phyloP scores from a whole-genome alignment of 1,140 invertebrate genomes.

The Drosophila kikkawai region DNA sequence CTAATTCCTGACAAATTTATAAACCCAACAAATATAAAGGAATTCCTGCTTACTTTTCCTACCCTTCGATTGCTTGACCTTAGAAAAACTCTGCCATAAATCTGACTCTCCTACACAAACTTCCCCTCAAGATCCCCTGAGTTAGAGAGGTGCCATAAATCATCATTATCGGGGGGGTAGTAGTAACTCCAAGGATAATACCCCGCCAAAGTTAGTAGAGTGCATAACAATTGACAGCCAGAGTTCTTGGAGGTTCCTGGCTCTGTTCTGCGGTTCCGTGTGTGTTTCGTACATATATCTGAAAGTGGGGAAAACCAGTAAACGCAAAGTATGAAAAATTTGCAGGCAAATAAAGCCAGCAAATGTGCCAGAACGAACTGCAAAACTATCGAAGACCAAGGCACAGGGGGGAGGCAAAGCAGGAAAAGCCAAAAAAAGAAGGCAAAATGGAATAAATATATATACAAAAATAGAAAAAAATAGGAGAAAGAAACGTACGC shows the following conservation, averaged over 20 bases:
- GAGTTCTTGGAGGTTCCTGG: conserved; percentile 30
- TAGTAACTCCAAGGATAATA: conserved; percentile 51
- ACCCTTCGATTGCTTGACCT: background rate
- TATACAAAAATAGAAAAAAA: conserved; percentile 17
- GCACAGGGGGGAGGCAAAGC: conserved; percentile 3
- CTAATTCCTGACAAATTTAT: background rate
- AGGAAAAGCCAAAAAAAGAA: conserved; percentile 44
- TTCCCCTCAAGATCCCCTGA: conserved; percentile 18
- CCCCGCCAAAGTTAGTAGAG: conserved; percentile 47
- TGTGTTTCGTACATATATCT: conserved; percentile 28
- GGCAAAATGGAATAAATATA: conserved; percentile 42
- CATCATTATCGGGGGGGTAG: conserved; percentile 38
- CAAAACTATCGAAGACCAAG: conserved; percentile 30
- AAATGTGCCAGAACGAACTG: conserved; percentile 71
- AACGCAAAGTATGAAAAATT: conserved; percentile 47
- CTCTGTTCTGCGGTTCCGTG: conserved; percentile 35
- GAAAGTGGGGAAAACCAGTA: conserved; percentile 14
- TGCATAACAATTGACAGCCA: conserved; percentile 59
- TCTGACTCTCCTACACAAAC: background rate
- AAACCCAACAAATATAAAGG: background rate
- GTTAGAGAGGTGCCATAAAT: conserved; percentile 35
- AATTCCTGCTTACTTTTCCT: background rate
- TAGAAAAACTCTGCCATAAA: conserved; percentile 6
- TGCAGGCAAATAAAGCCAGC: conserved; percentile 66
- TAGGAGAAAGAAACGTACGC: conserved; percentile 54